phyloP scores from a whole-genome alignment of 92 coral and sea anemone genomes.

The Actinostola sp. region DNA sequence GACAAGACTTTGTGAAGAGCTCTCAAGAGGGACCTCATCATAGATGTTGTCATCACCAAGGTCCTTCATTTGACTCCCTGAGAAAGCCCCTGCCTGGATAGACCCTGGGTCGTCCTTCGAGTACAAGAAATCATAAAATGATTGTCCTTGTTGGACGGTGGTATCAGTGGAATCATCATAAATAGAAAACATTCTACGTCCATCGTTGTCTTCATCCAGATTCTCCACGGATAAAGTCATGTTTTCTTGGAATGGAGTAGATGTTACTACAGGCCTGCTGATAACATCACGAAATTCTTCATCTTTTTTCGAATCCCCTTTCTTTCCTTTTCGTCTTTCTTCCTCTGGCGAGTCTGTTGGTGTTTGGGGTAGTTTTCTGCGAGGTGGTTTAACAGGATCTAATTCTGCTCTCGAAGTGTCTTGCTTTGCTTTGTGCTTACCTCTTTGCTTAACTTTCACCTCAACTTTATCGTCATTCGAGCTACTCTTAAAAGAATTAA shows the following conservation, averaged over 20 bases:
- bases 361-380: slow-evolving; percentile 36
- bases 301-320: slow-evolving; percentile 2
- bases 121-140: slow-evolving; percentile 81
- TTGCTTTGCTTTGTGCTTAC: not conserved
- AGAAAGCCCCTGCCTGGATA: not conserved
- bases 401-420: slow-evolving; percentile 1
- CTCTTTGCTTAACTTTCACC: not conserved
- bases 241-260: slow-evolving; percentile 73
- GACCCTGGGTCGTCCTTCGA: slow-evolving; percentile 24
- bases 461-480: slow-evolving; percentile 8
- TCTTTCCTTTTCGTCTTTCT: not conserved
- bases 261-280: slow-evolving; percentile 76
- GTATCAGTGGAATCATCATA: slow-evolving; percentile 55
- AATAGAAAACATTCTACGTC: slow-evolving; percentile 58
- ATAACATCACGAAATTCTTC: slow-evolving; percentile 64
- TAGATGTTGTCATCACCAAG: slow-evolving; percentile 49
- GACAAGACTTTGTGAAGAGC: slow-evolving; percentile 44
- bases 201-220: slow-evolving; percentile 22
- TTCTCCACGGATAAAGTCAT: slow-evolving; percentile 52
- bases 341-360: slow-evolving; percentile 15
- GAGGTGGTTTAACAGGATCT: slow-evolving; percentile 66
- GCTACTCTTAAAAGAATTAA: slow-evolving; percentile 22
- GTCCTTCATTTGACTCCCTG: slow-evolving; percentile 18
- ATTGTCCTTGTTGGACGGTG: slow-evolving; percentile 38
- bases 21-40: slow-evolving; percentile 67